Evolutionary conservation across 2,888 invertebrate genomes (phyloP), one percentile per base, ranked within the genome.

Genomic region (Schizaphis graminum): DNA sequence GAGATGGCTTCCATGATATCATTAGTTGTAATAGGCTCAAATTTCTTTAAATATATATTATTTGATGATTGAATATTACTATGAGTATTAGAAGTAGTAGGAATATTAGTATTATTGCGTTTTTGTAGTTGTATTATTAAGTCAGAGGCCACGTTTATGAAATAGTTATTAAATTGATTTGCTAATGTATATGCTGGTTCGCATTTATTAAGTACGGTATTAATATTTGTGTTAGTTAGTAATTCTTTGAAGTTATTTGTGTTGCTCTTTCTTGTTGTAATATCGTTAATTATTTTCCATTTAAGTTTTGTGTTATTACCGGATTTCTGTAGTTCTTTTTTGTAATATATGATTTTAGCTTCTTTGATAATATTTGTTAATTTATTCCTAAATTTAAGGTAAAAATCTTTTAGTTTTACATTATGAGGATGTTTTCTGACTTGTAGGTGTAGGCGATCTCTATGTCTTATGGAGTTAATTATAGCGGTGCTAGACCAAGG

Each of bases 281-380:
- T 49, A 49, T 87, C n/a, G 11, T 87, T 49, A 87, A 87, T 87
- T 28, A 28, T 8, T n/a, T 87, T 21, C 49, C 49, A 87, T 49
- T 87, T 49, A 49, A 87, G 49, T 87, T 87, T 87, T 28, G 85
- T n/a, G n/a, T n/a, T n/a, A n/a, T n/a, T n/a, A n/a, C n/a, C n/a
- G n/a, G n/a, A n/a, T n/a, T n/a, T n/a, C 44, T 49, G 28, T 87
- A 85, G 11, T 87, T 49, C 28, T 87, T 21, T 28, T 87, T 87
- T 49, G 49, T 67, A 67, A n/a, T 67, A 21, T 28, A 67, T 28
- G 67, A 67, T 28, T 67, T 67, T 67, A n/a, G 67, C 67, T 67
- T 67, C 26, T 67, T 28, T 67, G 1, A 21, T 67, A 21, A 49
- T n/a, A n/a, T n/a, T n/a, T 67, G 3, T 67, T 5, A 67, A n/a